These are phyloP conservation scores for Hesperia comma DNA, from an alignment of 2,888 invertebrate species.

Conservation along the genomic window DNA sequence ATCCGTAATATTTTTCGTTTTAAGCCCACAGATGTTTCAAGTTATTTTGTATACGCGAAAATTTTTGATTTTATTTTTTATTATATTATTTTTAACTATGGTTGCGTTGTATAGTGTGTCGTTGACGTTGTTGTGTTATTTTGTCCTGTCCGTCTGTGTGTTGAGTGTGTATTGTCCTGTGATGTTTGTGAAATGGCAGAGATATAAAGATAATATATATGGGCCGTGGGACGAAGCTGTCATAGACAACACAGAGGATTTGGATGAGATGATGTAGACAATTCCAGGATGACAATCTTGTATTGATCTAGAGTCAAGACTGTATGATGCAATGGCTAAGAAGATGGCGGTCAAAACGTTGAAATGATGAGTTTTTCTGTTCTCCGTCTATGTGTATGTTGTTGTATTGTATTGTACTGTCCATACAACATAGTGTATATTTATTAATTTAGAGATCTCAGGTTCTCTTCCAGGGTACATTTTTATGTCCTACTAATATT, in stretches of 20 bases:
- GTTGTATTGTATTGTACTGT: too few relatives aligned
- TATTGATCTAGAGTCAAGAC: too few relatives aligned
- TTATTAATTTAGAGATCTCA: too few relatives aligned
- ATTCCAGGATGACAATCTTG: too few relatives aligned
- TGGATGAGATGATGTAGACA: constrained; percentile 59
- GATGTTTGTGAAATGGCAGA: constrained; percentile 90
- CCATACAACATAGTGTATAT: too few relatives aligned
- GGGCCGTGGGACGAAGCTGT: constrained; percentile 99
- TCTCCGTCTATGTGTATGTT: too few relatives aligned
- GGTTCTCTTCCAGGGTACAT: too few relatives aligned
- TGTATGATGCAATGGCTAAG: too few relatives aligned
- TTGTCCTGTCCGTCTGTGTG: constrained; percentile 84
- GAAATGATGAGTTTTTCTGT: too few relatives aligned
- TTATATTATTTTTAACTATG: constrained; percentile 79
- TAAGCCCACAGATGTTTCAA: constrained; percentile 92
- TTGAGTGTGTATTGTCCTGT: constrained; percentile 89
- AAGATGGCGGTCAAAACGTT: too few relatives aligned
- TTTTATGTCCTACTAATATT: too few relatives aligned
- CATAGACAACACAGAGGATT: constrained; percentile 85
- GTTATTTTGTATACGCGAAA: constrained; percentile 84
- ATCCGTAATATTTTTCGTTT: constrained; percentile 93
- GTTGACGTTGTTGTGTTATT: constrained; percentile 83
- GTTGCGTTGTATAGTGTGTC: constrained; percentile 83
- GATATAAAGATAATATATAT: constrained; percentile 95
- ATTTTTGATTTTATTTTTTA: constrained; percentile 78